Conservation (phyloP, 30 jellyfish, hydroid and myxozoan genomes). For the Haliclystus octoradiatus region DNA sequence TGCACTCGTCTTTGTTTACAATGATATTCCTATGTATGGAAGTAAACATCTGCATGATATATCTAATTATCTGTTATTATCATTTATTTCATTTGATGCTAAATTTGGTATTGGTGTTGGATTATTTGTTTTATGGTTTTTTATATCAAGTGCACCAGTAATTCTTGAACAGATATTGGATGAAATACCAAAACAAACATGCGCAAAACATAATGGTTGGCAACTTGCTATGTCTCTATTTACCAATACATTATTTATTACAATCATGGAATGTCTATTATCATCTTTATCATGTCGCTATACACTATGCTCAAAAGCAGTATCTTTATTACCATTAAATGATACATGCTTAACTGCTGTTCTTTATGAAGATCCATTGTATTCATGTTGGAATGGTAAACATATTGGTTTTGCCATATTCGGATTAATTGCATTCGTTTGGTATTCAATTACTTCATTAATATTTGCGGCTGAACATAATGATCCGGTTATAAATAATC, state of each 20-base stretch:
- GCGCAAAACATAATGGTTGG: conserved; percentile 83
- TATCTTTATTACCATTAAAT: conserved; percentile 23
- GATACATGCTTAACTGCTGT: conserved; percentile 46
- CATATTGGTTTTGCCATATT: conserved; percentile 55
- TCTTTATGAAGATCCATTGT: conserved; percentile 34
- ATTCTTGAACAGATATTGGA: conserved; percentile 79
- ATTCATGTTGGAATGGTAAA: conserved; percentile 56
- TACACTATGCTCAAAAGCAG: conserved; percentile 49
- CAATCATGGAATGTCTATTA: conserved; percentile 49
- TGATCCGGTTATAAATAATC: conserved; percentile 56
- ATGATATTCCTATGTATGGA: conserved; percentile 79
- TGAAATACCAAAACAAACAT: conserved; percentile 57
- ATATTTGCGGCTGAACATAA: conserved; percentile 53
- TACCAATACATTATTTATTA: conserved; percentile 78
- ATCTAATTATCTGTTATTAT: conserved; percentile 52
- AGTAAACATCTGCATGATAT: conserved; percentile 25
- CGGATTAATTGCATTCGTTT: conserved; percentile 58
- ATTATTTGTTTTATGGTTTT: conserved; percentile 68
- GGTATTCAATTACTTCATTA: conserved; percentile 76
- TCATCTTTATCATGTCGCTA: conserved; percentile 63
- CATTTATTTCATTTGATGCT: conserved; percentile 52
- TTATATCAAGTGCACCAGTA: conserved; percentile 72
- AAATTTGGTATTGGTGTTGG: conserved; percentile 35
- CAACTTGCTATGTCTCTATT: conserved; percentile 69
- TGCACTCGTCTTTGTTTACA: conserved; percentile 53